Evolutionary conservation across 2,888 invertebrate genomes (phyloP).

Genomic region (Iphiclides podalirius): DNA sequence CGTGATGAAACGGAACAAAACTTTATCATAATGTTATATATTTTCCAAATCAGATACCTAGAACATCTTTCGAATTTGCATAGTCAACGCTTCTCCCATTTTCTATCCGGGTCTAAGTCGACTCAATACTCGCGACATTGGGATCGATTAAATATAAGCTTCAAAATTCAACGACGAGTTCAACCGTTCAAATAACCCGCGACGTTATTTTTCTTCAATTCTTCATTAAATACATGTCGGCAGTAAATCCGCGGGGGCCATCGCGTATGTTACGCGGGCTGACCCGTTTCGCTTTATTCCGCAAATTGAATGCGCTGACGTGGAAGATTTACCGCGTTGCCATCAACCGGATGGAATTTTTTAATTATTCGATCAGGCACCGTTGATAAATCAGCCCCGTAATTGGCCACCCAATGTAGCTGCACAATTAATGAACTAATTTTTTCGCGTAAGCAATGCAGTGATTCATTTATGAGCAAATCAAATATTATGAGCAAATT

Average conservation of each 20-base stretch:
- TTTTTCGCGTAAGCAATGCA: slow-evolving; percentile 50
- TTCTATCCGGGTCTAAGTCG: too few species aligned
- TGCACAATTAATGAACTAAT: slow-evolving; percentile 64
- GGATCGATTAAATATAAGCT: too few species aligned
- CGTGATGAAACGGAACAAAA: too few species aligned
- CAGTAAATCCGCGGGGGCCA: slow-evolving; percentile 42
- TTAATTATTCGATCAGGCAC: slow-evolving; percentile 76
- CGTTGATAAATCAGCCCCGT: slow-evolving; percentile 70
- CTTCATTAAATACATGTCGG: slow-evolving; percentile 33
- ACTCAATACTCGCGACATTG: too few species aligned
- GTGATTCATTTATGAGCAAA: slow-evolving; percentile 61
- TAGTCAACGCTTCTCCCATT: too few species aligned
- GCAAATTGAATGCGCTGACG: slow-evolving; percentile 65
- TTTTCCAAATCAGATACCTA: too few species aligned
- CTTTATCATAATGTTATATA: too few species aligned
- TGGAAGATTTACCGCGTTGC: slow-evolving; percentile 50
- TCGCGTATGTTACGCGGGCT: slow-evolving; percentile 31
- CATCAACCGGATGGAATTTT: slow-evolving; percentile 58
- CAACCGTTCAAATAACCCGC: not conserved
- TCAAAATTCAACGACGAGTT: too few species aligned
- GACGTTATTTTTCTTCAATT: slow-evolving; percentile 20
- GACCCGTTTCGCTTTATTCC: slow-evolving; percentile 48
- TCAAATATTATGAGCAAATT: slow-evolving; percentile 32
- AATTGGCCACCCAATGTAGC: slow-evolving; percentile 58
- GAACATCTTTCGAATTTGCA: too few species aligned